These are phyloP conservation scores for Limnephilus marmoratus DNA, from an alignment of 2,888 invertebrate species.

Conservation along the genomic window DNA sequence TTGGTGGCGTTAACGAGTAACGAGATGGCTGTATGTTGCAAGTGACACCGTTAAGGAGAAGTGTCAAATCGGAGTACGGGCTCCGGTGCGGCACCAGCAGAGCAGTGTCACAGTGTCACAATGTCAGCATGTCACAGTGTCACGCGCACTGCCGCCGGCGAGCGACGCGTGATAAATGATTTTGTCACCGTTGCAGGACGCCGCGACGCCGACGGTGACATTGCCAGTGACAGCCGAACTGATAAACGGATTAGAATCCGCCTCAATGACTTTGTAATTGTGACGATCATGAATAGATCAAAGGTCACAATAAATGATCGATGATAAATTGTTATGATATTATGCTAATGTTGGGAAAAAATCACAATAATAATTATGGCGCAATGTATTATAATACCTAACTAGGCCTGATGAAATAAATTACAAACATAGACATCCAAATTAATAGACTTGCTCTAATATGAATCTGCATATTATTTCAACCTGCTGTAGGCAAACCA, in stretches of 20 bases:
- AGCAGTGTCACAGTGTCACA: neutral
- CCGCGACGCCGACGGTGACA: neutral
- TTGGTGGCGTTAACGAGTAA: neutral
- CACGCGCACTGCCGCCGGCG: neutral
- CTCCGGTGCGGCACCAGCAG: neutral
- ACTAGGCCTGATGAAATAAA: neutral
- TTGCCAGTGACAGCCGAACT: neutral
- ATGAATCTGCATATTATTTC: too few species aligned
- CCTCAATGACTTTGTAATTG: neutral
- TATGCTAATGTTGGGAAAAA: neutral
- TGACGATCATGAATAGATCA: neutral
- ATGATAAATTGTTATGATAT: neutral
- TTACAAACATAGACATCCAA: neutral
- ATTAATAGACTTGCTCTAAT: too few species aligned
- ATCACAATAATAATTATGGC: neutral
- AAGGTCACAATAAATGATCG: neutral
- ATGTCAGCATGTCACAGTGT: neutral
- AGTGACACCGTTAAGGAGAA: neutral
- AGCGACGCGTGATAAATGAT: neutral
- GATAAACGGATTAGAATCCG: neutral
- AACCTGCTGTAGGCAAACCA: too few species aligned
- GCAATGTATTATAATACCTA: neutral
- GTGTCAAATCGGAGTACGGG: neutral
- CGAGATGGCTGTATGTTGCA: neutral
- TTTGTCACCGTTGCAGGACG: conserved; percentile 2